These are phyloP conservation scores for Charina bottae DNA, from an alignment of 2,113 vertebrate genomes.

Conservation along the genomic window DNA sequence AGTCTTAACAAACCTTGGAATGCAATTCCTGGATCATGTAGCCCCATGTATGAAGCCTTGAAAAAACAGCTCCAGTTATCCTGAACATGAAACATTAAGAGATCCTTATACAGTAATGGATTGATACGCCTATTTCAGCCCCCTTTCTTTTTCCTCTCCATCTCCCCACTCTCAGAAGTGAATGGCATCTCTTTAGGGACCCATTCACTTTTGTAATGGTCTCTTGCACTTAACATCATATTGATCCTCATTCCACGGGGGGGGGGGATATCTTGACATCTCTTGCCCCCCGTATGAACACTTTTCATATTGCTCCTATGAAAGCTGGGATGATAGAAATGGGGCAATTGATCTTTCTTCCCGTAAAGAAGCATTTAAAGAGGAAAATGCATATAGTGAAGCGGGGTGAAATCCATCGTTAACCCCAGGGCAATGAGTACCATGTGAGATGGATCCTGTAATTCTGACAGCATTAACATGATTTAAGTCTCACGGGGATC, in stretches of 20 bases:
- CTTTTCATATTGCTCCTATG: conserved; percentile 31
- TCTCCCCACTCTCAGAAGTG: conserved; percentile 7
- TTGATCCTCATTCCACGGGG: conserved; percentile 34
- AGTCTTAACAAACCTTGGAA: neutral
- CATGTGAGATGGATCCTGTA: conserved; percentile 55
- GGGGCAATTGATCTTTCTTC: conserved; percentile 22
- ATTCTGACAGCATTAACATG: conserved; percentile 66
- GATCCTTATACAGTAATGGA: neutral
- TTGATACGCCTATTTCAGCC: neutral
- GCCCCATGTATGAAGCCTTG: neutral
- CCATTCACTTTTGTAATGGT: conserved; percentile 48
- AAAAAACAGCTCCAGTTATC: neutral
- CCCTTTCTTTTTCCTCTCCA: conserved; percentile 25
- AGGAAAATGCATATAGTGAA: neutral
- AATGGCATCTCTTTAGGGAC: conserved; percentile 39
- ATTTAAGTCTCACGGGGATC: conserved; percentile 63
- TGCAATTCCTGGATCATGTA: neutral
- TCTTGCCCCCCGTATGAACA: conserved; percentile 35
- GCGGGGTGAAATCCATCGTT: conserved; percentile 59
- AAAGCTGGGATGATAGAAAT: neutral
- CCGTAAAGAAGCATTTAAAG: neutral
- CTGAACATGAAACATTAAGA: neutral
- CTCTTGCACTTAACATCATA: conserved; percentile 61
- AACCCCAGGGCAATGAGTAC: conserved; percentile 57
- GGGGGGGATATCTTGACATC: conserved; percentile 16